Base-by-base conservation (phyloP, 2,888 invertebrate genomes). In the Lacanobia wlatinum region DNA sequence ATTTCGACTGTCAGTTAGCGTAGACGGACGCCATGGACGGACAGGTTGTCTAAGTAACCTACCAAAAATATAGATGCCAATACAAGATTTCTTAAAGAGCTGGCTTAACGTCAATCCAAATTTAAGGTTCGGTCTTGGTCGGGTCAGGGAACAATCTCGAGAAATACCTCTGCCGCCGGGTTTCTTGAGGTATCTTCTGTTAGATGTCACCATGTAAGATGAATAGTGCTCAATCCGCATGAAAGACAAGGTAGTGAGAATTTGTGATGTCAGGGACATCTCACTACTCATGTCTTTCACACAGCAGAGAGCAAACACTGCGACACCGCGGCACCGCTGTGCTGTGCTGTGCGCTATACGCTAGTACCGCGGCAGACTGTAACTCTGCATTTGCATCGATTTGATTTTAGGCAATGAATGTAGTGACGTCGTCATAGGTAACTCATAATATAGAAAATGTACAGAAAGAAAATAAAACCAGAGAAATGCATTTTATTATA, bases 251-350 rank as follows among this genome's bases (percentile, higher is more conserved):
- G 98, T 98, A 99, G 99, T 98, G 98, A 99, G 99, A 96, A 95
- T 93, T 93, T 92, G 90, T 93, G 93, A 93, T 93, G 96, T 94
- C 94, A 96, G 96, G 89, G 93, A 96, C 99, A 99, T 99, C 99
- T 99, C 99, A 98, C 98, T 98, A 99, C 99, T 98, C 98, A 98
- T 98, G 99, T 99, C 99, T 99, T 99, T 99, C 99, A 98, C 95
- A 96, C 93, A 96, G 97, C 94, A 97, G 95, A 94, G 94, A 94
- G 95, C 95, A 89, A 86, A 72, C 62, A 70, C 66, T 65, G 61
- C 69, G 56, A 66, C 52, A 78, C 28, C 16, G 55, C 58, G 38
- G 34, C 18, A 59, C 40, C 67, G 70, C 76, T 38, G 71, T 46
- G 69, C 69, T 55, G 76, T 12, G 63, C 72, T 67, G 78, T 63